Evolutionary conservation across 2,113 vertebrate genomes (phyloP), one percentile per base, ranked within the genome.

Genomic region (Taurulus bubalis): DNA sequence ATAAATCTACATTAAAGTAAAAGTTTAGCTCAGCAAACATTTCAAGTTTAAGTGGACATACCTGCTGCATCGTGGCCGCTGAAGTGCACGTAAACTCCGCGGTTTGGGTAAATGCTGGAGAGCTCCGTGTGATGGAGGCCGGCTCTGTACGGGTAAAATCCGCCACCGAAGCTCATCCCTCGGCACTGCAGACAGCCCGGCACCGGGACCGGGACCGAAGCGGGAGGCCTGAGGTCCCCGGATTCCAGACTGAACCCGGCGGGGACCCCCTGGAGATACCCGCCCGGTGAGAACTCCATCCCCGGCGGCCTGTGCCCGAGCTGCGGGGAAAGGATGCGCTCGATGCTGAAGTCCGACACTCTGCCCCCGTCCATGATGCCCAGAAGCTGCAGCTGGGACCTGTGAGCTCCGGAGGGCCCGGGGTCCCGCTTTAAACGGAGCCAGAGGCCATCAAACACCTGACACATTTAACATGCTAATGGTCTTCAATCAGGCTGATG

Each of bases 321-420:
- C 56, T 92, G 88, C 20, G 78, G 40, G 56, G 91, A 88, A 2
- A 95, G 80, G 78, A 95, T 95, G 79, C 90, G 89, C 66, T 93
- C 90, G 77, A 95, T 94, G 83, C 93, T 93, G 86, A 95, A 95
- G 89, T 94, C 88, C 1, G 88, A 77, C 76, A 81, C 16, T 45
- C 62, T 51, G 75, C 47, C 58, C 42, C 60, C 58, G 9, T 85
- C 77, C 89, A 92, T 92, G 24, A 6, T 62, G 8, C 8, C 70
- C 60, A 22, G 28, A 0, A 0, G 56, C 26, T 12, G 1, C 36
- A 10, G 3, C 58, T 5, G 51, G 6, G 75, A 55, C 36, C 45
- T 85, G 36, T 73, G 67, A 34, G 47, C 26, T 28, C 9, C 1
- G 60, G n/a, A 12, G 22, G 53, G 18, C 73, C 20, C 2, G 38